Percentiles rank a stretch among this genome's conserved stretches.
Conservation (phyloP, 2,888 invertebrate species). For the Diarsia mendica region DNA sequence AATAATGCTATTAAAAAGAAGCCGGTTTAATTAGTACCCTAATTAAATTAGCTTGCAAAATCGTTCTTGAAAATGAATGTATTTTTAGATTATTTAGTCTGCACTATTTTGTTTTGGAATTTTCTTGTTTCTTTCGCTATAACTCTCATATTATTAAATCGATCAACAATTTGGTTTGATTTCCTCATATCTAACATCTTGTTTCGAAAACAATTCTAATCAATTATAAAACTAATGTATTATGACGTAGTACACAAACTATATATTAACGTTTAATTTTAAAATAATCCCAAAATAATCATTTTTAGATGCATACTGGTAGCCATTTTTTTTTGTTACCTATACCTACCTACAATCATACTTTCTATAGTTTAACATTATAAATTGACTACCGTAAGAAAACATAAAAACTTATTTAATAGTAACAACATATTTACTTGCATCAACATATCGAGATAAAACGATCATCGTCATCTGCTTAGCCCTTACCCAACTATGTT, state of each 20-base stretch:
- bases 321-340: neutral
- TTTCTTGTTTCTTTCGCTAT: neutral
- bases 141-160: constrained; percentile 5
- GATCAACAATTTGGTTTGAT: neutral
- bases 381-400: neutral
- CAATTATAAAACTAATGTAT: constrained; percentile 12
- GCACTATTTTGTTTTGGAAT: neutral
- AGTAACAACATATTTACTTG: neutral
- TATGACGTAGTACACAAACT: constrained; percentile 20
- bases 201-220: constrained; percentile 13
- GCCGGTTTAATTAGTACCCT: no score
- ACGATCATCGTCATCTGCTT: neutral
- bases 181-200: neutral
- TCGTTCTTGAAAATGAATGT: neutral
- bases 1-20: no score
- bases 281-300: constrained; percentile 39
- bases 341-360: neutral
- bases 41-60: constrained; percentile 20
- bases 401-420: neutral
- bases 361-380: neutral
- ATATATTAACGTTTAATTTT: constrained; percentile 12
- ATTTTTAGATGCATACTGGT: constrained; percentile 23
- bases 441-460: neutral
- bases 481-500: no score
- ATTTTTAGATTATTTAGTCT: neutral